Percentiles rank a stretch among this genome's conserved stretches.
Evolutionary conservation across 2,888 invertebrate species (phyloP).

Genomic region (Cinara cedri): DNA sequence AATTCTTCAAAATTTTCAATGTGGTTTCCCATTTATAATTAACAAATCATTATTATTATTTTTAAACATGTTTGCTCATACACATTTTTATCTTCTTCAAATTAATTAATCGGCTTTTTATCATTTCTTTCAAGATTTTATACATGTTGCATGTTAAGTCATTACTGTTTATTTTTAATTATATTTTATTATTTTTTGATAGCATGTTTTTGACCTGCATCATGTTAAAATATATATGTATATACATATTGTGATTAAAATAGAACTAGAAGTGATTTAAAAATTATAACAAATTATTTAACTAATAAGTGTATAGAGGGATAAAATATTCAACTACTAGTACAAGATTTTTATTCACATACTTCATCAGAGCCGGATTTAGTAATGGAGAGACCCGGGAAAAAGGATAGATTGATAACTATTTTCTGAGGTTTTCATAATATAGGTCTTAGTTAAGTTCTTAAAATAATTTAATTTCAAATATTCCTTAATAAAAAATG

Average conservation of each 20-base stretch:
- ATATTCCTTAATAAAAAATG: too few species aligned
- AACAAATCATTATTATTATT: slow-evolving; percentile 36
- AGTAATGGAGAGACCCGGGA: too few species aligned
- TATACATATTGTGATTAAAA: neutral
- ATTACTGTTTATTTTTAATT: slow-evolving; percentile 4
- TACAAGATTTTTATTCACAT: neutral
- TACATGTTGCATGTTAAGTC: slow-evolving; percentile 44
- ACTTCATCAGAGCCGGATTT: neutral
- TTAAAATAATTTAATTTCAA: too few species aligned
- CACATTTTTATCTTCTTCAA: slow-evolving; percentile 18
- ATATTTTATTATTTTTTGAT: slow-evolving; percentile 20
- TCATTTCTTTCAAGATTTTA: slow-evolving; percentile 24
- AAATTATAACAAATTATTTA: neutral
- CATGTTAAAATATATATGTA: slow-evolving; percentile 17
- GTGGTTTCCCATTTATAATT: slow-evolving; percentile 34
- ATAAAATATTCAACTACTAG: neutral
- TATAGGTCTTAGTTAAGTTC: too few species aligned
- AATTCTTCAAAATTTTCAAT: slow-evolving; percentile 29
- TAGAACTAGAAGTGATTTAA: slow-evolving; percentile 1
- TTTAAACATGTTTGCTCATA: slow-evolving; percentile 11
- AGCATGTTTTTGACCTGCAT: slow-evolving; percentile 25
- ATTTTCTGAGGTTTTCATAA: too few species aligned
- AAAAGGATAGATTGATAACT: too few species aligned
- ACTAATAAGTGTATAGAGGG: neutral
- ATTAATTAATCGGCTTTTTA: slow-evolving; percentile 31